These are phyloP conservation scores for Arenaria interpres DNA, from an alignment of 2,113 vertebrate genomes.

Conservation along the genomic window DNA sequence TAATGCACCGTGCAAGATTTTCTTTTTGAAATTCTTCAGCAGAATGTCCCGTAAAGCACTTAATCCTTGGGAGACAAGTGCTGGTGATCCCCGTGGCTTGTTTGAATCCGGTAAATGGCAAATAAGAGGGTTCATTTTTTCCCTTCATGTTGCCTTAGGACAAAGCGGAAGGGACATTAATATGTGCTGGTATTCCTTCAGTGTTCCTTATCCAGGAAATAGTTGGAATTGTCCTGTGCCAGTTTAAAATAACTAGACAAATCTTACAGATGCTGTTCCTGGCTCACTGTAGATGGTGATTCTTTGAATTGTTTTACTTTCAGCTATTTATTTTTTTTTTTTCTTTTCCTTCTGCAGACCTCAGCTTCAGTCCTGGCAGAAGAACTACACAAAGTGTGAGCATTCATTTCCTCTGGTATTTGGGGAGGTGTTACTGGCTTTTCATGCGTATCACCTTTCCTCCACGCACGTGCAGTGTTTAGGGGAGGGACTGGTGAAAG, in stretches of 20 bases:
- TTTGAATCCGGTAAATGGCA: background rate
- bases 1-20: background rate
- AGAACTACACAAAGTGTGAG: slow-evolving; percentile 97
- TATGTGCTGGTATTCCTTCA: background rate
- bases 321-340: background rate
- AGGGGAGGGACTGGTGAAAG: background rate
- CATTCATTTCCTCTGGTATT: slow-evolving; percentile 34
- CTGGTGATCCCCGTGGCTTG: background rate
- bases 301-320: slow-evolving; percentile 34
- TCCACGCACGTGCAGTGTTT: rapidly evolving
- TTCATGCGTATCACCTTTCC: background rate
- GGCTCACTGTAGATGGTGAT: background rate
- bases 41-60: background rate
- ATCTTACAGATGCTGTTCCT: background rate
- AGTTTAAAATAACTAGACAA: background rate
- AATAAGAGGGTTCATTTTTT: background rate
- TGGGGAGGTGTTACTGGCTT: background rate
- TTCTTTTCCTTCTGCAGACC: slow-evolving; percentile 56
- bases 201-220: background rate
- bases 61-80: background rate
- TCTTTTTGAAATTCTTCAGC: background rate
- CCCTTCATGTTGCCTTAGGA: background rate
- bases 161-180: background rate
- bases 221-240: background rate
- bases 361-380: slow-evolving; percentile 89